These are phyloP conservation scores for Wasmannia auropunctata DNA, from an alignment of 1,140 invertebrate species.

Conservation along the genomic window DNA sequence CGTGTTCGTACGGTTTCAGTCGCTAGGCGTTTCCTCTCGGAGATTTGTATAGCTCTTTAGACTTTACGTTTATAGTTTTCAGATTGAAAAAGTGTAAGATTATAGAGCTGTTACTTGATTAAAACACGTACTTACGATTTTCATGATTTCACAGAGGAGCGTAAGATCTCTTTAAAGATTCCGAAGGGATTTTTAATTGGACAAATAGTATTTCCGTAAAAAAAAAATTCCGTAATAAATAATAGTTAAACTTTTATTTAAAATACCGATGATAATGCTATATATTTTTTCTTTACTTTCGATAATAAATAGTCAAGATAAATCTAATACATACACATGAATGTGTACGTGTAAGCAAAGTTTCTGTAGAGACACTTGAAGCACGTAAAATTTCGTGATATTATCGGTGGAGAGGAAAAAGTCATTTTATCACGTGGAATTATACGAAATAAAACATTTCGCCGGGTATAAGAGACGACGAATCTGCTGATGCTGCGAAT, in stretches of 20 bases:
- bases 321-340: background rate
- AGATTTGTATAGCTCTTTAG: constrained; percentile 21
- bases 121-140: background rate
- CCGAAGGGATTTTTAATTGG: background rate
- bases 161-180: background rate
- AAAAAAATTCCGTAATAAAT: constrained; percentile 15
- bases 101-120: background rate
- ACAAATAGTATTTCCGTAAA: background rate
- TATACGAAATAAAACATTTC: constrained; percentile 43
- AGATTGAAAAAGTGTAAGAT: background rate
- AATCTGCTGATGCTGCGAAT: constrained; percentile 43
- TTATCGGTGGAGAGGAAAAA: background rate
- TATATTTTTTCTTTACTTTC: background rate
- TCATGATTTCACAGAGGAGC: background rate
- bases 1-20: background rate
- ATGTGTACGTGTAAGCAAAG: too few relatives aligned
- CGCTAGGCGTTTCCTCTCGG: background rate
- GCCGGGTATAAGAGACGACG: constrained; percentile 17
- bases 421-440: background rate
- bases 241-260: background rate
- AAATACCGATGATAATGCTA: background rate
- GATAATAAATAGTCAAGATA: background rate
- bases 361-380: background rate
- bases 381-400: background rate
- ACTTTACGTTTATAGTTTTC: background rate